Conservation (phyloP, 2,113 vertebrate species). For the Thinocorus orbignyianus region DNA sequence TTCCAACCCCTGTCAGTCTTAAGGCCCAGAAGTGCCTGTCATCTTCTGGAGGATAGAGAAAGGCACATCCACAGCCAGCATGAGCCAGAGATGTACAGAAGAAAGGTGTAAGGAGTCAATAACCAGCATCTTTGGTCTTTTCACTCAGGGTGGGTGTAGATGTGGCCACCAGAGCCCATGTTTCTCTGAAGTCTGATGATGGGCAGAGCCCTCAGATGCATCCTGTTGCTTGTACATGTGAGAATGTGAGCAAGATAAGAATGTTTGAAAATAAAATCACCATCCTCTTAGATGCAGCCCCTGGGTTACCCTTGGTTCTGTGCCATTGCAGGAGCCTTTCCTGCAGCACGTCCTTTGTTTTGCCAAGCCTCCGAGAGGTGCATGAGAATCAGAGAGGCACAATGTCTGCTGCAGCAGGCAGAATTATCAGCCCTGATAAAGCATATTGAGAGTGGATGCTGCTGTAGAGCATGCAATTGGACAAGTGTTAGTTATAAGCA, state of each 20-base stretch:
- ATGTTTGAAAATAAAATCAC: not conserved
- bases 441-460: accelerated
- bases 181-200: not conserved
- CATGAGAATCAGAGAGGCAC: not conserved
- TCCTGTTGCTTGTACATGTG: not conserved
- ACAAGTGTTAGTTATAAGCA: not conserved
- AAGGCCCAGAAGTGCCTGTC: not conserved
- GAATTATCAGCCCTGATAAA: not conserved
- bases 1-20: not conserved
- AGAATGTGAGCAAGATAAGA: accelerated
- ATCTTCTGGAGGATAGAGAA: not conserved
- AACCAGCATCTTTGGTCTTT: not conserved
- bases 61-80: no score
- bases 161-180: accelerated
- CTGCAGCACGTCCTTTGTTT: not conserved
- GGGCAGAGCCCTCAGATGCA: not conserved
- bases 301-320: not conserved
- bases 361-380: no score
- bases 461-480: not conserved
- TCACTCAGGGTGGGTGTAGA: no score
- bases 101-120: not conserved
- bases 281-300: accelerated
- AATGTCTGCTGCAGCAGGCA: accelerated
- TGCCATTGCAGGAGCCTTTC: not conserved
- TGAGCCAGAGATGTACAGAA: not conserved